Evolutionary conservation across 2,797 vertebrate species (phyloP).

Genomic region (Ispidina lecontei): DNA sequence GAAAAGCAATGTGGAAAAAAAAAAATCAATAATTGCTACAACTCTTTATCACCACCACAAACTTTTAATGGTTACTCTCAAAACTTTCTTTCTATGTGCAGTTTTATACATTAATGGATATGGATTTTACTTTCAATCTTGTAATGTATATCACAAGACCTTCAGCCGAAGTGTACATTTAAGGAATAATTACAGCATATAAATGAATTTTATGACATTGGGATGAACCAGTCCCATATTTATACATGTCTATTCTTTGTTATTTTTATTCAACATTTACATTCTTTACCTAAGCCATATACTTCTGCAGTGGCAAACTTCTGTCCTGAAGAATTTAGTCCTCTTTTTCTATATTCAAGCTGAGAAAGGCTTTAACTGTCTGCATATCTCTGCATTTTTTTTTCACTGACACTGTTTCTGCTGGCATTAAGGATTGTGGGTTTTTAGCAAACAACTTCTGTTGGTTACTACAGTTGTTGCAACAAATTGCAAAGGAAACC

Average conservation of each 20-base stretch:
- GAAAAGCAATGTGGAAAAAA: constrained; percentile 4
- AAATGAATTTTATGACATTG: neutral
- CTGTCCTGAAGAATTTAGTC: neutral
- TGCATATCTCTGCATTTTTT: neutral
- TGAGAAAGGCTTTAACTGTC: neutral
- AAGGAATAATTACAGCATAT: neutral
- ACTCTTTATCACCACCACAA: neutral
- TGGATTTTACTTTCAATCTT: constrained; percentile 31
- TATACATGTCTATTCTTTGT: neutral
- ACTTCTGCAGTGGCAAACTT: neutral
- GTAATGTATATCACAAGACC: neutral
- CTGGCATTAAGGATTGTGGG: neutral
- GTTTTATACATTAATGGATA: neutral
- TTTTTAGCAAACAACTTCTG: neutral
- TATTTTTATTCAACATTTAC: neutral
- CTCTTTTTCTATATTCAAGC: neutral
- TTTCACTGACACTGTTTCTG: neutral
- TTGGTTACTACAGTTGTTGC: neutral
- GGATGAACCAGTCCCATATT: neutral
- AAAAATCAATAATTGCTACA: constrained; percentile 12
- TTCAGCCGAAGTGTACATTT: neutral
- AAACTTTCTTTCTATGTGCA: constrained; percentile 4
- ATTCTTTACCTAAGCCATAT: neutral
- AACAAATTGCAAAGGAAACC: neutral
- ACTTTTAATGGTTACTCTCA: constrained; percentile 9